Conservation (phyloP, 2,797 vertebrate species). For the Dipus sagitta region DNA sequence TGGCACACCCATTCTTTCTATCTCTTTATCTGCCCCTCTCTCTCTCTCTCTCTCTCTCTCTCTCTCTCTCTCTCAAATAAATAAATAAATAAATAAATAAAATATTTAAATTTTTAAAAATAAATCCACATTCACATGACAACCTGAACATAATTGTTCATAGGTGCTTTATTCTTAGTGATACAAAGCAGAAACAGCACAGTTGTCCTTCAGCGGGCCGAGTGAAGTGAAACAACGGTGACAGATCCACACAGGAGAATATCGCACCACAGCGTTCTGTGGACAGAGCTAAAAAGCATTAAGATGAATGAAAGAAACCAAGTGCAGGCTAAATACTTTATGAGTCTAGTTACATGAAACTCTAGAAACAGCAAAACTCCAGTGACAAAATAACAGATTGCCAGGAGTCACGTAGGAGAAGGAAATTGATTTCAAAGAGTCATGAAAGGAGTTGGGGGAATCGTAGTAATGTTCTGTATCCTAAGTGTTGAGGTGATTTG, state of each 20-base stretch:
- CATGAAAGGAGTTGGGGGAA: accelerated
- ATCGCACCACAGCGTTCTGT: too few species aligned
- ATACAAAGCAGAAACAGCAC: slow-evolving; percentile 15
- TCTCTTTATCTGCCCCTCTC: too few species aligned
- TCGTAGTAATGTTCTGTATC: not conserved
- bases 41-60: too few species aligned
- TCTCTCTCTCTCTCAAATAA: too few species aligned
- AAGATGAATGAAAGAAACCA: not conserved
- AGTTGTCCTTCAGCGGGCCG: not conserved
- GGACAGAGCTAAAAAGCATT: not conserved
- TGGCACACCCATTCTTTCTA: too few species aligned
- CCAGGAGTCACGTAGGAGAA: not conserved
- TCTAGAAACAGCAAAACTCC: slow-evolving; percentile 9
- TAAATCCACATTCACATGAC: not conserved
- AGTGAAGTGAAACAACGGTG: not conserved
- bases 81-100: too few species aligned
- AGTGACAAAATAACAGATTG: not conserved
- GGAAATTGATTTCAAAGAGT: not conserved
- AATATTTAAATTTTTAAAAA: too few species aligned
- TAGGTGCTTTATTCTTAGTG: slow-evolving; percentile 50
- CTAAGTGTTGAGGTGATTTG: not conserved
- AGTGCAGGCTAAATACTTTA: not conserved
- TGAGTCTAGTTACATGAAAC: not conserved
- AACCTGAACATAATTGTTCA: not conserved
- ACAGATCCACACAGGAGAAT: not conserved